A percentile compares a stretch with the other conserved stretches of the same genome.
Evolutionary conservation across 2,888 invertebrate species (phyloP).

Genomic region (Scaptomyza cyrtandrae): DNA sequence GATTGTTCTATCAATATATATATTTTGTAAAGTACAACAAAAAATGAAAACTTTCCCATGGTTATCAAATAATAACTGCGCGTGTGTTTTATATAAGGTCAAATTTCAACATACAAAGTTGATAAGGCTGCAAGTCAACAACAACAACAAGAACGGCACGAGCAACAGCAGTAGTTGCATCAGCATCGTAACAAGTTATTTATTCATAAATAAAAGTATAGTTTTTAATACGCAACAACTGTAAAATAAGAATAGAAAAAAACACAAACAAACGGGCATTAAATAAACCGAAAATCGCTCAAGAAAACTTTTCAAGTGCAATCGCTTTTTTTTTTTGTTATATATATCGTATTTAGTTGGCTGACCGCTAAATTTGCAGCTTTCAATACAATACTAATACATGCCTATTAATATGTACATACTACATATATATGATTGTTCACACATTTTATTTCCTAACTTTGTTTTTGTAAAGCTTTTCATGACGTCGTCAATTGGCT

Average conservation of each 20-base stretch:
- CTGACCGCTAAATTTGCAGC: slow-evolving; percentile 46
- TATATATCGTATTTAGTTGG: slow-evolving; percentile 26
- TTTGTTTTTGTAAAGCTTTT: slow-evolving; percentile 12
- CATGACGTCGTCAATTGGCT: slow-evolving; percentile 22
- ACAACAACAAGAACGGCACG: slow-evolving; percentile 3
- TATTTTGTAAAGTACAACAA: slow-evolving; percentile 49
- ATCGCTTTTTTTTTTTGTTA: slow-evolving; percentile 11
- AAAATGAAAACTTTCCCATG: slow-evolving; percentile 15
- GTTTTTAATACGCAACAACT: slow-evolving; percentile 46
- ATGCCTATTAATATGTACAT: slow-evolving; percentile 3
- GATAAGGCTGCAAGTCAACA: slow-evolving; percentile 20
- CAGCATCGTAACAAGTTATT: slow-evolving; percentile 40
- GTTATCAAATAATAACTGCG: slow-evolving; percentile 27
- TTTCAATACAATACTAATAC: slow-evolving; percentile 9
- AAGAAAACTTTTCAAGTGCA: slow-evolving; percentile 26
- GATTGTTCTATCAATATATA: slow-evolving; percentile 25
- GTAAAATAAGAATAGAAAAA: slow-evolving; percentile 15
- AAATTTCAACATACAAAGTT: slow-evolving; percentile 31
- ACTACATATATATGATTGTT: not conserved
- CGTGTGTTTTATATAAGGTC: slow-evolving; percentile 21
- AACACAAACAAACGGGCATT: slow-evolving; percentile 13
- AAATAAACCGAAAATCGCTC: slow-evolving; percentile 46
- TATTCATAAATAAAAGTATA: slow-evolving; percentile 43
- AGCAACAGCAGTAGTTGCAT: not conserved
- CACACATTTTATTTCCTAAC: slow-evolving; percentile 28